These are phyloP conservation scores for Mythimna impura DNA, from an alignment of 2,888 invertebrate genomes.

Conservation along the genomic window DNA sequence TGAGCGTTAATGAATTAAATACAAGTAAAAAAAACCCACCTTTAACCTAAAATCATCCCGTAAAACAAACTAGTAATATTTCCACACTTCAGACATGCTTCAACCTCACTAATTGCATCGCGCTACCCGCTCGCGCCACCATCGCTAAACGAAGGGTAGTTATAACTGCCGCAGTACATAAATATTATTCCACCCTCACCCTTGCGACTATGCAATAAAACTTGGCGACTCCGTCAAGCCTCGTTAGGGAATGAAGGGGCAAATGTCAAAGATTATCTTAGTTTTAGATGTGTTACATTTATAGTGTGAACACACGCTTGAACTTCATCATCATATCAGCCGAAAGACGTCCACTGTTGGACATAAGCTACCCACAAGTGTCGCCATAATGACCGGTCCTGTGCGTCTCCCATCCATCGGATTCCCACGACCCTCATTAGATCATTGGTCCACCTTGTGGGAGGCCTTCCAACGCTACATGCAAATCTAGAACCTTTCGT, in stretches of 20 bases:
- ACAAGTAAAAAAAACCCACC: not conserved
- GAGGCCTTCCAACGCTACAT: too few species aligned
- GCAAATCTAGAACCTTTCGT: too few species aligned
- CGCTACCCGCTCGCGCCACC: constrained; percentile 16
- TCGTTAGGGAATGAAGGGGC: constrained; percentile 39
- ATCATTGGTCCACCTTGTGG: too few species aligned
- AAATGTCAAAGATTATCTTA: constrained; percentile 31
- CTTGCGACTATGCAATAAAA: constrained; percentile 36
- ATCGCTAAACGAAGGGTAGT: constrained; percentile 29
- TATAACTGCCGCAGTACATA: not conserved
- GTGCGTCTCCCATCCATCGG: too few species aligned
- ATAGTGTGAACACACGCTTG: too few species aligned
- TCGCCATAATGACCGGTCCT: too few species aligned
- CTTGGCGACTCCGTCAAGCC: constrained; percentile 27
- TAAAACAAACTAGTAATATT: not conserved
- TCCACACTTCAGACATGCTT: constrained; percentile 23
- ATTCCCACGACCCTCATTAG: too few species aligned
- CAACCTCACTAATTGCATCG: constrained; percentile 46
- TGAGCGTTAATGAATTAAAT: too few species aligned
- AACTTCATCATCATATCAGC: too few species aligned
- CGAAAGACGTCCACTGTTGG: too few species aligned
- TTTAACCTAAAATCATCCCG: not conserved
- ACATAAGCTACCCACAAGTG: too few species aligned
- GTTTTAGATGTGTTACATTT: constrained; percentile 22
- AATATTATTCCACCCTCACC: constrained; percentile 50